Conservation (phyloP, 2,113 vertebrate genomes). For the Psophia crepitans region DNA sequence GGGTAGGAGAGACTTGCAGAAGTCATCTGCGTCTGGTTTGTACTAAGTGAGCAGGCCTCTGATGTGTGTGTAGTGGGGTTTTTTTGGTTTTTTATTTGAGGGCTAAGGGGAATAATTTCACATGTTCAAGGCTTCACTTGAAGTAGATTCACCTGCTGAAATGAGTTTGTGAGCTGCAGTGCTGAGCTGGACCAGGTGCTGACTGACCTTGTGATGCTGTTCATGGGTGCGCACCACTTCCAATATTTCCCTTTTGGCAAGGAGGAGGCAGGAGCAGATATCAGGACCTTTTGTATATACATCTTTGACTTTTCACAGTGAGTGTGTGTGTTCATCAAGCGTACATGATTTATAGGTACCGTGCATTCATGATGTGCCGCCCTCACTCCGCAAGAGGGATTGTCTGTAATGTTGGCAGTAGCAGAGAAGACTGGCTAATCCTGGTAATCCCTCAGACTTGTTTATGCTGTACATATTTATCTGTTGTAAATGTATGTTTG, state of each 20-base stretch:
- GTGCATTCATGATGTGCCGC: fast-evolving
- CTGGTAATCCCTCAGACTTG: slow-evolving; percentile 19
- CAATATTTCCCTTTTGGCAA: background rate
- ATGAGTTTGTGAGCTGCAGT: background rate
- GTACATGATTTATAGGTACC: background rate
- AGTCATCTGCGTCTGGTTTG: no score
- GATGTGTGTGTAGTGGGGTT: no score
- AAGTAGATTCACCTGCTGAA: background rate
- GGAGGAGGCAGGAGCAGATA: background rate
- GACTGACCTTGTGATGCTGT: background rate
- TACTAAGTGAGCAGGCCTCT: background rate
- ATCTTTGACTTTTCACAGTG: background rate
- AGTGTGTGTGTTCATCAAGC: background rate
- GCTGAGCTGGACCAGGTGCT: fast-evolving
- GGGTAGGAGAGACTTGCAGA: no score
- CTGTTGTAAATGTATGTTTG: slow-evolving; percentile 18
- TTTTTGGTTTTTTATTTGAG: no score
- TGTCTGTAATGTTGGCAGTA: background rate
- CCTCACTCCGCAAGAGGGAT: fast-evolving
- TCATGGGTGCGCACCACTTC: fast-evolving
- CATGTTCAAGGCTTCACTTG: background rate
- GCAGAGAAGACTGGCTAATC: slow-evolving; percentile 10
- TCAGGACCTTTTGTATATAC: fast-evolving
- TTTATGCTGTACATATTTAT: slow-evolving; percentile 44
- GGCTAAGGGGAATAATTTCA: background rate